These are phyloP conservation scores for Ceyx erithaca DNA, from an alignment of 2,797 vertebrate genomes.

Conservation along the genomic window DNA sequence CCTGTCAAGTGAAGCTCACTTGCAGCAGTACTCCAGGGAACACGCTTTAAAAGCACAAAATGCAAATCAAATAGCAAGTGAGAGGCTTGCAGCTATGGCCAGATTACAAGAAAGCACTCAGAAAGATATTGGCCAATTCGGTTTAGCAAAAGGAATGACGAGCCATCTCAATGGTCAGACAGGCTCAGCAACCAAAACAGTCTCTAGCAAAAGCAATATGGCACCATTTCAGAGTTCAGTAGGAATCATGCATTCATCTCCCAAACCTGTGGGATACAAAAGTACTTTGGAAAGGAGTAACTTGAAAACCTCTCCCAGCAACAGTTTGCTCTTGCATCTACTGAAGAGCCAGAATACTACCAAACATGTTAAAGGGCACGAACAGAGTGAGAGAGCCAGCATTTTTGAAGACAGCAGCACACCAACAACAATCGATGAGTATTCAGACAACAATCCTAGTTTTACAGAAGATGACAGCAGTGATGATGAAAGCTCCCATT, in stretches of 20 bases:
- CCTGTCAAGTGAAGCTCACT: slow-evolving; percentile 96
- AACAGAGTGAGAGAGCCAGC: slow-evolving; percentile 84
- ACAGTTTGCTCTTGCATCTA: slow-evolving; percentile 94
- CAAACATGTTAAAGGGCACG: slow-evolving; percentile 87
- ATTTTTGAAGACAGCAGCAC: slow-evolving; percentile 87
- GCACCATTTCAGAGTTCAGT: slow-evolving; percentile 80
- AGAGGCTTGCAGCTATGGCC: slow-evolving; percentile 96
- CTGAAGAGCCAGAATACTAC: slow-evolving; percentile 95
- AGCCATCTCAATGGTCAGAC: slow-evolving; percentile 87
- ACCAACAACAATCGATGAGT: slow-evolving; percentile 90
- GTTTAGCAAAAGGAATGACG: slow-evolving; percentile 82
- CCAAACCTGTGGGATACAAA: slow-evolving; percentile 84
- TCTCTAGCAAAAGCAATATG: slow-evolving; percentile 81
- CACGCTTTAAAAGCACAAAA: slow-evolving; percentile 96
- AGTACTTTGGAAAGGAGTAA: slow-evolving; percentile 85
- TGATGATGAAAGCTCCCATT: slow-evolving; percentile 93
- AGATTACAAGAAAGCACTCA: slow-evolving; percentile 87
- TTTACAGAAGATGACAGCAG: slow-evolving; percentile 95
- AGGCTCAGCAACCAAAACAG: slow-evolving; percentile 83
- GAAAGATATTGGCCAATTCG: slow-evolving; percentile 82
- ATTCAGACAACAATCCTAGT: slow-evolving; percentile 92
- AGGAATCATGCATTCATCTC: slow-evolving; percentile 78
- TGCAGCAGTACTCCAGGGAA: slow-evolving; percentile 98
- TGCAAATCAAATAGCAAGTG: slow-evolving; percentile 92
- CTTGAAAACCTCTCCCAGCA: slow-evolving; percentile 88